phyloP scores from a whole-genome alignment of 1,140 invertebrate species.

The Amyelois transitella region DNA sequence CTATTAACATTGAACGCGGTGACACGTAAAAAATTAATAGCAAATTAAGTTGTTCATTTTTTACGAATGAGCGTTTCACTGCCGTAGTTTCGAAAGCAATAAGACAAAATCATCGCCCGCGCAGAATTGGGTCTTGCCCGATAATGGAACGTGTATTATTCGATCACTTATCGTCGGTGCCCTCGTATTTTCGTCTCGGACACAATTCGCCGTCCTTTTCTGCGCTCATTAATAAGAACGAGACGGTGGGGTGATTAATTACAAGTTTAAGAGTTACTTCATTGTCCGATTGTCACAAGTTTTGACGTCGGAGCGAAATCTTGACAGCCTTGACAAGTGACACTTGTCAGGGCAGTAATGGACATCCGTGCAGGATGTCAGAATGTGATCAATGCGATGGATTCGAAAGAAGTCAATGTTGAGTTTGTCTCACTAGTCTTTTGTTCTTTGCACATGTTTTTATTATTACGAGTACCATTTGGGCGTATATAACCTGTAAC shows the following conservation, averaged over 20 bases:
- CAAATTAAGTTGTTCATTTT: background rate
- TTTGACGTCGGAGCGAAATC: constrained; percentile 3
- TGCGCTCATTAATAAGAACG: background rate
- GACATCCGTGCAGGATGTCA: no score
- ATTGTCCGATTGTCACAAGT: constrained; percentile 2
- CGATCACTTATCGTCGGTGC: constrained; percentile 15
- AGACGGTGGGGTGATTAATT: constrained; percentile 4
- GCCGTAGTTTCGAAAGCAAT: constrained; percentile 18
- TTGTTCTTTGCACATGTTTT: no score
- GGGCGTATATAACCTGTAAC: no score
- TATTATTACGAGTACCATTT: no score
- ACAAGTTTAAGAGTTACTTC: background rate
- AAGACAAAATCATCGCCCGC: constrained; percentile 14
- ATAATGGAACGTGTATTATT: constrained; percentile 21
- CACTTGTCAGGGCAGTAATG: background rate
- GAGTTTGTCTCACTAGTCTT: no score
- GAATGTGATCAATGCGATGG: background rate
- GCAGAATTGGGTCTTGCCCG: constrained; percentile 15
- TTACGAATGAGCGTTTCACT: background rate
- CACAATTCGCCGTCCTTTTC: background rate
- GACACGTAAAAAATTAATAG: background rate
- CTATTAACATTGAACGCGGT: background rate
- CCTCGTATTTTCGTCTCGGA: constrained; percentile 4
- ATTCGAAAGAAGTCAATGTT: background rate
- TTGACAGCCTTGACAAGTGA: background rate